A percentile compares a stretch with the other conserved stretches of the same genome.
phyloP scores from a whole-genome alignment of 2,113 vertebrate genomes.

The Nycticorax nycticorax region DNA sequence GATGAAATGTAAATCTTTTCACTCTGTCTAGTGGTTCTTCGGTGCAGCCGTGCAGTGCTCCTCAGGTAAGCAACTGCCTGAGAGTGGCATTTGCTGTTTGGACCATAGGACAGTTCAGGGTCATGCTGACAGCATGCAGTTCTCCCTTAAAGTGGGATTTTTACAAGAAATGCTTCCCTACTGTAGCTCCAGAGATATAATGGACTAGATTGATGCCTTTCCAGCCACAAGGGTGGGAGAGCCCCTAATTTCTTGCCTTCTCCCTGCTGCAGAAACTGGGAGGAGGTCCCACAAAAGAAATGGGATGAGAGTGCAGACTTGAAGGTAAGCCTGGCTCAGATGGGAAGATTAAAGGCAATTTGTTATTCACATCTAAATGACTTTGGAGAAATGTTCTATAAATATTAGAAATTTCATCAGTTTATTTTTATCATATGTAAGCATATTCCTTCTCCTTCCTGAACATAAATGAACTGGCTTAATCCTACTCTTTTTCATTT shows the following conservation, averaged over 20 bases:
- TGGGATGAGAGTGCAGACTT: neutral
- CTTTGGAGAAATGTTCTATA: conserved; percentile 59
- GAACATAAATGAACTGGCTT: conserved; percentile 69
- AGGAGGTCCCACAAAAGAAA: neutral
- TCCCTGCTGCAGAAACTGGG: neutral
- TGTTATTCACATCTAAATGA: conserved; percentile 45
- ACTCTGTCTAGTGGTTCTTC: neutral
- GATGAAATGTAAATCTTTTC: neutral
- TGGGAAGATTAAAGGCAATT: conserved; percentile 54
- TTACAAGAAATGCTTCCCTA: conserved; percentile 18
- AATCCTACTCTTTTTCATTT: conserved; percentile 69
- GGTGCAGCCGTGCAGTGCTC: fast-evolving
- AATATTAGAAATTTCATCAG: conserved; percentile 66
- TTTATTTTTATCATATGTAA: conserved; percentile 70
- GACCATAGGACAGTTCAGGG: no score
- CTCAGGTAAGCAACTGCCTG: neutral
- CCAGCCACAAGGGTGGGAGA: neutral
- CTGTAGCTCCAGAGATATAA: neutral
- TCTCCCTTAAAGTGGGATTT: neutral
- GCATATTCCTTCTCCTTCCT: conserved; percentile 66
- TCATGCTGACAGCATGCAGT: neutral
- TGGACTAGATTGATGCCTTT: neutral
- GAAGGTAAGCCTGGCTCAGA: conserved; percentile 37
- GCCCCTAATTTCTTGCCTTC: neutral
- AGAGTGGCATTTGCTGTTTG: neutral